phyloP scores from a whole-genome alignment of 2,113 vertebrate species.

The Sapayoa aenigma region DNA sequence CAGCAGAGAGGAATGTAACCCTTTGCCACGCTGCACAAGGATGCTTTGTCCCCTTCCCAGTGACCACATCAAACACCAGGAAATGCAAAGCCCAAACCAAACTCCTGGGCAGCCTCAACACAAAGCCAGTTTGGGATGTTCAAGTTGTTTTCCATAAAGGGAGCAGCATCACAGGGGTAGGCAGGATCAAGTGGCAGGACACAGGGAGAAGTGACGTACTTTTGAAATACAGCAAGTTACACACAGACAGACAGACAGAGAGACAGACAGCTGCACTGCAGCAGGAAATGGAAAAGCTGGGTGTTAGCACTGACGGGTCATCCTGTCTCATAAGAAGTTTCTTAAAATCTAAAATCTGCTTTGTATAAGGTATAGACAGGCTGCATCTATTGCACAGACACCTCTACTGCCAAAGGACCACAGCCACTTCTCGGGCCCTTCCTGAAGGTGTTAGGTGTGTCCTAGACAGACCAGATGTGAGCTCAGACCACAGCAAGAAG shows the following conservation, averaged over 20 bases:
- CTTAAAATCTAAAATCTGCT: not conserved
- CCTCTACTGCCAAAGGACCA: not conserved
- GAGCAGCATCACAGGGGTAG: not conserved
- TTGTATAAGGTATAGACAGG: not conserved
- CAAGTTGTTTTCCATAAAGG: not conserved
- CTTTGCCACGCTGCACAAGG: not conserved
- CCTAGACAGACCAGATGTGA: not conserved
- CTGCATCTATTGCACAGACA: not conserved
- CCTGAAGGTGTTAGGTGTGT: not conserved
- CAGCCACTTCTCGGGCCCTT: not conserved
- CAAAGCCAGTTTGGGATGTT: not conserved
- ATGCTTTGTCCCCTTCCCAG: not conserved
- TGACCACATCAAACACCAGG: not conserved
- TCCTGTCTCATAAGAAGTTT: not conserved
- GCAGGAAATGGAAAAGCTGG: not conserved
- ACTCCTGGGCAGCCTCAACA: not conserved
- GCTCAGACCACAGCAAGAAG: not conserved
- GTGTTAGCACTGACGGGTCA: not conserved
- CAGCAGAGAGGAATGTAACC: not conserved
- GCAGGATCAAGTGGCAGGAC: not conserved
- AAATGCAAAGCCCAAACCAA: not conserved
- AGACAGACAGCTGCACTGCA: not conserved
- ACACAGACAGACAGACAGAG: not conserved
- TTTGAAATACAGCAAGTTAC: not conserved
- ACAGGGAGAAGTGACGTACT: not conserved